Conservation (phyloP, 2,888 invertebrate species). For the Malthinus seriepunctatus region DNA sequence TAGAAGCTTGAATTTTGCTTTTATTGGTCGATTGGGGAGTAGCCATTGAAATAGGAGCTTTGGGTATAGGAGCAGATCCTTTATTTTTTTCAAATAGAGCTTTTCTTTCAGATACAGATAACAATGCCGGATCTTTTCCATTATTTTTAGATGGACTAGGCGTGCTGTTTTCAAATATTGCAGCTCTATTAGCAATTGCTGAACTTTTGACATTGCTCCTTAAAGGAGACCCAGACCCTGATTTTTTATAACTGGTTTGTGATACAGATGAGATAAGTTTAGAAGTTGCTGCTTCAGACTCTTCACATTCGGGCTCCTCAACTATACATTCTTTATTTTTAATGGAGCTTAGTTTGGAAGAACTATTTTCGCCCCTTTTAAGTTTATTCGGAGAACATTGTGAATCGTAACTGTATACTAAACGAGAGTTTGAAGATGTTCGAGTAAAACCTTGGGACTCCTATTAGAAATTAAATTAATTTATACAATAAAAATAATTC, state of each 20-base stretch:
- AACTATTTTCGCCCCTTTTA: conserved; percentile 12
- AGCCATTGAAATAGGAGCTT: conserved; percentile 75
- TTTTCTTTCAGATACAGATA: conserved; percentile 82
- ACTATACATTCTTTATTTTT: conserved; percentile 41
- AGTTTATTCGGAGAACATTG: conserved; percentile 48
- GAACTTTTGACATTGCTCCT: neutral
- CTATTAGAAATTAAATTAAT: conserved; percentile 56
- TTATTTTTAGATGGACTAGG: conserved; percentile 57
- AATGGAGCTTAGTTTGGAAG: conserved; percentile 45
- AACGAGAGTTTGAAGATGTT: conserved; percentile 73
- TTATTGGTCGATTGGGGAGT: conserved; percentile 53
- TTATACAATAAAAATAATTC: neutral
- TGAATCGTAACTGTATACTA: conserved; percentile 75
- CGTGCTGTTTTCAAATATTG: conserved; percentile 70
- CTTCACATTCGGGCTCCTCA: conserved; percentile 26
- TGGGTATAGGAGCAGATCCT: conserved; percentile 72
- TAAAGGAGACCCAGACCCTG: neutral
- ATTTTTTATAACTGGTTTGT: neutral
- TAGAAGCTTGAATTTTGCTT: neutral
- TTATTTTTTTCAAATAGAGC: conserved; percentile 86
- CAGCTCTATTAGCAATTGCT: conserved; percentile 65
- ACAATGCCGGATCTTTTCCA: conserved; percentile 77
- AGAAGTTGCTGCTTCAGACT: conserved; percentile 15
- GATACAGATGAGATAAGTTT: conserved; percentile 2
- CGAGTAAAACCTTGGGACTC: conserved; percentile 85